These are phyloP conservation scores for Keiferia lycopersicella DNA, from an alignment of 2,888 invertebrate species.

Conservation along the genomic window DNA sequence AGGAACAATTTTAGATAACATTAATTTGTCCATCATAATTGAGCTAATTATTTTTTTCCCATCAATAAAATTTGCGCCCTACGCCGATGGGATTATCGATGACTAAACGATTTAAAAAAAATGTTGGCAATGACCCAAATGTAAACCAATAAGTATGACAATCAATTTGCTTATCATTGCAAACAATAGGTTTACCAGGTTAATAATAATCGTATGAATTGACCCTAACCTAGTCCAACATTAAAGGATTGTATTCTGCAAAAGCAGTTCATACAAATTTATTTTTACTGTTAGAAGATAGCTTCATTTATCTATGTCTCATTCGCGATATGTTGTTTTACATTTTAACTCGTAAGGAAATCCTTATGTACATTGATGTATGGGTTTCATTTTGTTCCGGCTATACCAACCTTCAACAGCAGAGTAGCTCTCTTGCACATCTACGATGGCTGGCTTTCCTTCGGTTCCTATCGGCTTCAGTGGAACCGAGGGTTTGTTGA, in stretches of 20 bases:
- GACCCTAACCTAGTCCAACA: not conserved
- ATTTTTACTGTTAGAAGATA: too few relatives aligned
- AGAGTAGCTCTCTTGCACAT: constrained; percentile 96
- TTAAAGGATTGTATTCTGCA: not conserved
- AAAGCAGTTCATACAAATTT: too few relatives aligned
- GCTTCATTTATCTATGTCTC: not conserved
- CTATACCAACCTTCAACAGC: constrained; percentile 92
- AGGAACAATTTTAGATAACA: too few relatives aligned
- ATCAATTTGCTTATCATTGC: not conserved
- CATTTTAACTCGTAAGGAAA: too few relatives aligned
- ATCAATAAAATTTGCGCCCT: too few relatives aligned
- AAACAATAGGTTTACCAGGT: not conserved
- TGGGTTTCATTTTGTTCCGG: too few relatives aligned
- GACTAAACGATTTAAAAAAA: not conserved
- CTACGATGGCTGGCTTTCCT: constrained; percentile 94
- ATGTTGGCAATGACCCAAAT: not conserved
- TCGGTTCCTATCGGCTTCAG: constrained; percentile 89
- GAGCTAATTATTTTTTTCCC: too few relatives aligned
- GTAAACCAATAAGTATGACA: not conserved
- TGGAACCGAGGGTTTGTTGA: constrained; percentile 95
- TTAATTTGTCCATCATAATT: too few relatives aligned
- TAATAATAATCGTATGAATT: not conserved
- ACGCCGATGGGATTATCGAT: not conserved
- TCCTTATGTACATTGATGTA: too few relatives aligned
- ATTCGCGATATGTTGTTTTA: too few relatives aligned